A percentile compares a stretch with the other conserved stretches of the same genome.
These are phyloP conservation scores for Parapristionchus giblindavisi DNA, from an alignment of 2,888 invertebrate genomes.

Conservation along the genomic window DNA sequence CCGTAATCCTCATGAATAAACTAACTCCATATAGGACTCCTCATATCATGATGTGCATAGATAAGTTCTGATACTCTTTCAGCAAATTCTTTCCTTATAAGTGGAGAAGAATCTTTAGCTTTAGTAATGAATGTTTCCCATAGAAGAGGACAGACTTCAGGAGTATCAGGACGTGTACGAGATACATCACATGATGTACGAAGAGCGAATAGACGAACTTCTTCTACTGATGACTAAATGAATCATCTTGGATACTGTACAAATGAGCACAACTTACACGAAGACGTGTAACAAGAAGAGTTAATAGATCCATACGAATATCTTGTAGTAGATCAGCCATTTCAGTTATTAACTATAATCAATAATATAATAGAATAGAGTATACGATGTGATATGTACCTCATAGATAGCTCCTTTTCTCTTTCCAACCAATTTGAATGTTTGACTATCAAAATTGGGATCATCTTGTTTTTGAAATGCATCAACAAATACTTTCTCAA, in stretches of 20 bases:
- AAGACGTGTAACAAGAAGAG: neutral
- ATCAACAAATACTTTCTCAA: slow-evolving; percentile 10
- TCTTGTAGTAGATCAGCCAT: neutral
- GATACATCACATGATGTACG: slow-evolving; percentile 8
- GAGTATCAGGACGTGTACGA: neutral
- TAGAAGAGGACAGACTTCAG: slow-evolving; percentile 11
- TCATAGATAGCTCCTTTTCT: slow-evolving; percentile 10
- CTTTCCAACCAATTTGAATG: slow-evolving; percentile 12
- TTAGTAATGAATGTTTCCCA: slow-evolving; percentile 1
- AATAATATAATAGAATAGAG: neutral
- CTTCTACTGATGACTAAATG: neutral
- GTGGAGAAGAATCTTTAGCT: neutral
- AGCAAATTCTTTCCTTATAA: slow-evolving; percentile 12
- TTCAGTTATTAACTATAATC: neutral
- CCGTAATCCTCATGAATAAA: neutral
- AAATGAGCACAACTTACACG: no score
- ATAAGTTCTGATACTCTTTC: slow-evolving; percentile 1
- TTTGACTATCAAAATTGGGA: neutral
- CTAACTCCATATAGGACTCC: slow-evolving; percentile 21
- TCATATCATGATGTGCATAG: slow-evolving; percentile 8
- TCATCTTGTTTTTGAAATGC: slow-evolving; percentile 18
- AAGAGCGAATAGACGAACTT: slow-evolving; percentile 12
- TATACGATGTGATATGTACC: neutral
- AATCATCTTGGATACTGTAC: no score
- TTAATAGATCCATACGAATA: slow-evolving; percentile 14